Evolutionary conservation across 1,140 invertebrate species (phyloP), one percentile per base, ranked within the genome.

Genomic region (Halesus radiatus): DNA sequence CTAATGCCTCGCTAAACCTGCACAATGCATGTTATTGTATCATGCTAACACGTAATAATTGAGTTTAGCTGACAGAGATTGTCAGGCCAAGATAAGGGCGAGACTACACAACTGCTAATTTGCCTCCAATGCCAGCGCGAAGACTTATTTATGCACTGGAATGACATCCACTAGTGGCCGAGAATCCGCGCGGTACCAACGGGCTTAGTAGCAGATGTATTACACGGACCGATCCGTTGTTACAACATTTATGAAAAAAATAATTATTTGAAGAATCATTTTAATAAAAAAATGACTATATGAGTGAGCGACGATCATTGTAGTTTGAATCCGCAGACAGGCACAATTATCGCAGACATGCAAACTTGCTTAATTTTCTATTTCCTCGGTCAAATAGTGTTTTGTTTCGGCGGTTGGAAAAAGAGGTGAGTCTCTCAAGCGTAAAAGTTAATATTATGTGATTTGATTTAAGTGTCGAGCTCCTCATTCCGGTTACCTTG

Each of bases 141-240:
- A 76, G 73, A 60, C 73, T 76, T 76, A 76, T 60, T 58, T 23
- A 20, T 70, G 66, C 66, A 70, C n/a, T 18, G 32, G 66, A 70
- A 70, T 70, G 32, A 70, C 32, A 20, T 18, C 32, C 66, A 37
- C n/a, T 10, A 37, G n/a, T n/a, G 6, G 18, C 56, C 16, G 56
- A 60, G 56, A 13, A 5, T 56, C n/a, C 56, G 56, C 56, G 20
- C 56, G 54, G 53, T 3, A 56, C 54, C 54, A 18, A 45, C 16
- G 32, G 23, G 26, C 29, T 50, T 37, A 20, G 66, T 8, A 70
- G 6, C n/a, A 70, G 15, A 37, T 45, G 37, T 45, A 45, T 45
- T 13, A 45, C 37, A 45, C 8, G 37, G 10, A 13, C 37, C 37
- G 37, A 45, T 45, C 37, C 37, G 37, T 13, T 45, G 37, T 45